These are phyloP conservation scores for Aselliscus stoliczkanus DNA, from an alignment of 2,797 vertebrate genomes.

Conservation along the genomic window DNA sequence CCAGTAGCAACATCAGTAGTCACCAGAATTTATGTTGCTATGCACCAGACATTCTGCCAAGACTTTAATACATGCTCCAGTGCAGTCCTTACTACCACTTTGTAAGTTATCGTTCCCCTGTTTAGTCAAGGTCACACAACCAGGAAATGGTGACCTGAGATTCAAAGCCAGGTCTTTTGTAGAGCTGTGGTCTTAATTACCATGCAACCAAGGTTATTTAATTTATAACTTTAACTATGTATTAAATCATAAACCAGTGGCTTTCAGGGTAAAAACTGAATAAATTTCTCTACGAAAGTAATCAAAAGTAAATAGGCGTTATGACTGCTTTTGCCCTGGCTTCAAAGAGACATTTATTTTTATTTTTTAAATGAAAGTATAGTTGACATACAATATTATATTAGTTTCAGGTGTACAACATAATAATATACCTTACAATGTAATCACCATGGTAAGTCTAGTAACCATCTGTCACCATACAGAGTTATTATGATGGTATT, in stretches of 20 bases:
- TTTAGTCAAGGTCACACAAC: not conserved
- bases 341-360: not conserved
- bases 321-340: not conserved
- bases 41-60: not conserved
- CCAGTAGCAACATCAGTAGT: not conserved
- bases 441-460: not conserved
- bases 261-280: not conserved
- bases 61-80: not conserved
- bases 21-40: not conserved
- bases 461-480: not conserved
- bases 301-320: not conserved
- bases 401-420: not conserved
- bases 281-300: not conserved
- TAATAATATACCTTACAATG: not conserved
- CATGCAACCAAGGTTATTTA: not conserved
- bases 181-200: not conserved
- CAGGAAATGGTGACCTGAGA: not conserved
- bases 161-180: conserved; percentile 43
- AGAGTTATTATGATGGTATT: not conserved
- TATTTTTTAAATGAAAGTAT: not conserved
- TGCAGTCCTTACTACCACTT: not conserved
- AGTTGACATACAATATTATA: not conserved
- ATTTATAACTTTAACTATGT: not conserved
- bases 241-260: not conserved
- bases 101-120: not conserved